phyloP scores from a whole-genome alignment of 1,140 invertebrate genomes.

The Drosophila persimilis region DNA sequence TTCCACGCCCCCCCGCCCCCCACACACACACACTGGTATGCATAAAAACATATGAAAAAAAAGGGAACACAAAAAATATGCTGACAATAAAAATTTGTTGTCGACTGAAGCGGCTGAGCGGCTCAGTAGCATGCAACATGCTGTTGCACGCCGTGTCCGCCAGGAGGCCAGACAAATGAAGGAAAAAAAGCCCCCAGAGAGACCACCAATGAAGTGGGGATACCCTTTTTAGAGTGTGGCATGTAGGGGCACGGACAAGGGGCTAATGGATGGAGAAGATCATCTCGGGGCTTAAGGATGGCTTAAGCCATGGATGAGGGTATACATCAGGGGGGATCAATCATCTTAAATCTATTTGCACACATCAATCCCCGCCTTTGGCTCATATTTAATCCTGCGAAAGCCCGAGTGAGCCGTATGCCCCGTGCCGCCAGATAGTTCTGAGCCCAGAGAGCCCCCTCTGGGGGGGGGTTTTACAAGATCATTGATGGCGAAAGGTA shows the following conservation, averaged over 20 bases:
- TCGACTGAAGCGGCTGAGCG: conserved; percentile 46
- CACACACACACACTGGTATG: conserved; percentile 11
- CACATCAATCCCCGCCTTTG: too few species aligned
- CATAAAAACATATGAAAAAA: conserved; percentile 67
- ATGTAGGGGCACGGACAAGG: too few species aligned
- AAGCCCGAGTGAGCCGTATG: too few species aligned
- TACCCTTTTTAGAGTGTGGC: not conserved
- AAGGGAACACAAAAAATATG: conserved; percentile 64
- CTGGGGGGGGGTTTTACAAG: too few species aligned
- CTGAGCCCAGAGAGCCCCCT: too few species aligned
- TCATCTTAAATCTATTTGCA: too few species aligned
- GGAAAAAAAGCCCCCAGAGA: conserved; percentile 1
- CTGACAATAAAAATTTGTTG: conserved; percentile 79
- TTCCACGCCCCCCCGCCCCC: conserved; percentile 7
- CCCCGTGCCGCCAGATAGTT: too few species aligned
- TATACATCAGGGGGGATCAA: too few species aligned
- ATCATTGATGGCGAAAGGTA: conserved; percentile 7
- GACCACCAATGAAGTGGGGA: not conserved
- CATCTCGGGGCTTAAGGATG: too few species aligned
- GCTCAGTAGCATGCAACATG: conserved; percentile 77
- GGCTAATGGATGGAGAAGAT: too few species aligned
- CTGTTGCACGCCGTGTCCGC: conserved; percentile 54
- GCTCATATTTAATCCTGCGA: too few species aligned
- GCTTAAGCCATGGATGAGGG: too few species aligned
- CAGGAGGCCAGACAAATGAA: conserved; percentile 47